Conservation (phyloP, 2,113 vertebrate species). For the Rallus limicola region DNA sequence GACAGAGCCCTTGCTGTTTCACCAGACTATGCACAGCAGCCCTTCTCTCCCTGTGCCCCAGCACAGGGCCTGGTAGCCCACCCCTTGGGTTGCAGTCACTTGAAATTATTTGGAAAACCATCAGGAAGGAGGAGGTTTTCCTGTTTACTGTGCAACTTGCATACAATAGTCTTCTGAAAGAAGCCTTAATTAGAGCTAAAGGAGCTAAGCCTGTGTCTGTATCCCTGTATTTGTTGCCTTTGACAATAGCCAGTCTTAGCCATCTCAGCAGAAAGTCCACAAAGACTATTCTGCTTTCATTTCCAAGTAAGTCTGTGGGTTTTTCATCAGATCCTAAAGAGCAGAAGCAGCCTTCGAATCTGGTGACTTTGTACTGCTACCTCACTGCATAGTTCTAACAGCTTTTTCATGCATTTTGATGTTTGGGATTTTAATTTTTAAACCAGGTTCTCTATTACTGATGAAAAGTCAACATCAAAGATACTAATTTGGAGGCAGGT, state of each 20-base stretch:
- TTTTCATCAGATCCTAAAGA: background rate
- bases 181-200: background rate
- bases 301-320: background rate
- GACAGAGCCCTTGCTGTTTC: background rate
- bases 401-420: constrained; percentile 54
- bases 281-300: background rate
- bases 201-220: background rate
- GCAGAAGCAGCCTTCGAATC: background rate
- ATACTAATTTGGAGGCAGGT: constrained; percentile 51
- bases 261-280: background rate
- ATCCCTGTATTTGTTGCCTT: background rate
- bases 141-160: background rate
- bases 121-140: background rate
- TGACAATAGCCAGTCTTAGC: background rate
- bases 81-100: background rate
- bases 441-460: constrained; percentile 52
- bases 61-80: background rate
- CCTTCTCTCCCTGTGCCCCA: background rate
- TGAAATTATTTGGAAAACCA: background rate
- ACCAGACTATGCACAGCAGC: background rate
- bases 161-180: background rate
- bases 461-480: constrained; percentile 71
- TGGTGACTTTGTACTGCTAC: background rate
- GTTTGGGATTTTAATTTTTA: constrained; percentile 71
- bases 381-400: background rate